Evolutionary conservation across 1,140 invertebrate species (phyloP), one percentile per base, ranked within the genome.

Genomic region (Aphis craccivora): DNA sequence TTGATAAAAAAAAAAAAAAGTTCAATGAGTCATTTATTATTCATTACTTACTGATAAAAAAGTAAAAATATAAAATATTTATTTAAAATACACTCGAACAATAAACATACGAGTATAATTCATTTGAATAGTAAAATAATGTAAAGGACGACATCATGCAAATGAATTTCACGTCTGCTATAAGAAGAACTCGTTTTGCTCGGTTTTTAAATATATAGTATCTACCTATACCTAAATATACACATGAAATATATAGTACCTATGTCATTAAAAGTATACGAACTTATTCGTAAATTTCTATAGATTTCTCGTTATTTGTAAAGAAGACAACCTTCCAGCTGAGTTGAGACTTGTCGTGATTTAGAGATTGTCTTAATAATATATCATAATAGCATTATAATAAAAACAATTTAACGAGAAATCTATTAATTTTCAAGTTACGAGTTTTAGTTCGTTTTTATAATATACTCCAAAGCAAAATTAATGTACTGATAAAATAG

Each of bases 151-250:
- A 55, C 51, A 55, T 35, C 87, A 53, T 89, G 14, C 22, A 89
- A 55, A 89, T 22, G 2, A 25, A 53, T 55, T 55, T 53, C 48
- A 55, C 23, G 45, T 20, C n/a, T 45, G 51, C 23, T 51, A 23
- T 35, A n/a, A n/a, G 48, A 88, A 89, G n/a, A 89, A 89, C 87
- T 55, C 51, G 87, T 89, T 89, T 89, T 35, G 22, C 22, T 89
- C 2, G 11, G 8, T 53, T 89, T 89, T 35, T 89, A 86, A 51
- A 88, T 48, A 88, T 48, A 51, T 20, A 88, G 30, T 18, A 51
- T 51, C 14, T 1, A 51, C 14, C 22, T 83, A 23, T 87, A 87
- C 60, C 60, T 67, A 67, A n/a, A 53, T 22, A 23, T 23, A 67
- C 30, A 67, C 86, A 87, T 37, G 7, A 0, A 45, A 87, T 48